Evolutionary conservation across 1,140 invertebrate genomes (phyloP).

Genomic region (Anoplophora glabripennis): DNA sequence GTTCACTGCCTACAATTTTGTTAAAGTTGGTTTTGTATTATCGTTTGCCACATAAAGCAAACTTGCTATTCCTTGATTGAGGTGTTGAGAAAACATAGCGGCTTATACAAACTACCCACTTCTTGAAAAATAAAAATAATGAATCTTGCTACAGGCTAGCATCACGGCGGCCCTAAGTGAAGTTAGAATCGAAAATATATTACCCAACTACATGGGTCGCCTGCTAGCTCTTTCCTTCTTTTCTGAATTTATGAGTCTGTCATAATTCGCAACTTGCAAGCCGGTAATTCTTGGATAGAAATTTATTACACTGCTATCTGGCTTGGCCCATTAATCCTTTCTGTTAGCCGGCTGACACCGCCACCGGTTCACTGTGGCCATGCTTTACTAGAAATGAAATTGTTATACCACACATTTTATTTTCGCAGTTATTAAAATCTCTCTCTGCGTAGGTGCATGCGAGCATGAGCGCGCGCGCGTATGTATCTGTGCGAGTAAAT

Average conservation of each 20-base stretch:
- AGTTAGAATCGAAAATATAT: conserved; percentile 34
- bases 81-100: conserved; percentile 38
- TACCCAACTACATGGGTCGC: conserved; percentile 33
- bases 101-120: conserved; percentile 39
- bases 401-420: conserved; percentile 11
- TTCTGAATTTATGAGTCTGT: conserved; percentile 46
- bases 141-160: conserved; percentile 28
- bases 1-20: too few relatives aligned
- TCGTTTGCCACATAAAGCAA: conserved; percentile 42
- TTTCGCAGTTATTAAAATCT: too few relatives aligned
- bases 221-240: conserved; percentile 36
- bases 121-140: conserved; percentile 41
- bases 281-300: conserved; percentile 49
- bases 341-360: conserved; percentile 28
- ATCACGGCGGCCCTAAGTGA: conserved; percentile 25
- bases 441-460: too few relatives aligned
- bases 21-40: conserved; percentile 36
- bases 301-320: conserved; percentile 47
- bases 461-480: too few relatives aligned
- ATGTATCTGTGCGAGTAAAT: too few relatives aligned
- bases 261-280: conserved; percentile 50
- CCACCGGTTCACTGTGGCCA: conserved; percentile 27
- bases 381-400: conserved; percentile 14
- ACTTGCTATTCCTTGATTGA: conserved; percentile 39
- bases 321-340: conserved; percentile 46